A percentile compares a stretch with the other conserved stretches of the same genome.
phyloP scores from a whole-genome alignment of 2,113 vertebrate genomes.

The Tupaia chinensis region DNA sequence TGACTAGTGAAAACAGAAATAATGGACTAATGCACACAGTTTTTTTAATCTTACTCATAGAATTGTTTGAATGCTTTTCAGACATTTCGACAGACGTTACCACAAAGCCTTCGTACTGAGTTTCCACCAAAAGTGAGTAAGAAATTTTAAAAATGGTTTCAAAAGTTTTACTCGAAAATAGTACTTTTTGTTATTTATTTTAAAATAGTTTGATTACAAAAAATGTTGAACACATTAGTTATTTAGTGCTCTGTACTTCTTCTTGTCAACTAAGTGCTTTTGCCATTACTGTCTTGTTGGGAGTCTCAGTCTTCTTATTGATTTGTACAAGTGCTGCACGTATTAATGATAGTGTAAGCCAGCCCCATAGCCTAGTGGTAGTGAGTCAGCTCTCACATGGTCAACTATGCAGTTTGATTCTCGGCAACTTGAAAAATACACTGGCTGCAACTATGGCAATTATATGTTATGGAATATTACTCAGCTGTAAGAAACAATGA shows the following conservation, averaged over 20 bases:
- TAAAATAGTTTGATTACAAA: not conserved
- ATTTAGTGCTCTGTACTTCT: not conserved
- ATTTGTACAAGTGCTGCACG: not conserved
- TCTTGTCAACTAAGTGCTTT: not conserved
- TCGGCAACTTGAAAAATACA: no score
- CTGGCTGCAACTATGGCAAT: no score
- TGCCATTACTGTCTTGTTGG: not conserved
- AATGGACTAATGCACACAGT: not conserved
- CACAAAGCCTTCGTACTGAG: not conserved
- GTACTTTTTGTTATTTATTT: not conserved
- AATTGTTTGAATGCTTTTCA: not conserved
- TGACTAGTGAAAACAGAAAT: not conserved
- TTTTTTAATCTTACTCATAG: not conserved
- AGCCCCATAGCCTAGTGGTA: no score
- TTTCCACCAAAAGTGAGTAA: not conserved
- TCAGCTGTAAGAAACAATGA: no score
- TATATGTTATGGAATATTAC: no score
- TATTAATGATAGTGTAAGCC: not conserved
- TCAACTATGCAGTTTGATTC: no score
- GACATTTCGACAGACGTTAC: not conserved
- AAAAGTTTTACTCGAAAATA: not conserved
- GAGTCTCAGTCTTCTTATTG: not conserved
- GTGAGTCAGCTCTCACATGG: no score
- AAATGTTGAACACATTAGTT: not conserved
- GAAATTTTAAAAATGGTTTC: not conserved